Evolutionary conservation across 1,140 invertebrate species (phyloP), one percentile per base, ranked within the genome.

Genomic region (Galendromus occidentalis): DNA sequence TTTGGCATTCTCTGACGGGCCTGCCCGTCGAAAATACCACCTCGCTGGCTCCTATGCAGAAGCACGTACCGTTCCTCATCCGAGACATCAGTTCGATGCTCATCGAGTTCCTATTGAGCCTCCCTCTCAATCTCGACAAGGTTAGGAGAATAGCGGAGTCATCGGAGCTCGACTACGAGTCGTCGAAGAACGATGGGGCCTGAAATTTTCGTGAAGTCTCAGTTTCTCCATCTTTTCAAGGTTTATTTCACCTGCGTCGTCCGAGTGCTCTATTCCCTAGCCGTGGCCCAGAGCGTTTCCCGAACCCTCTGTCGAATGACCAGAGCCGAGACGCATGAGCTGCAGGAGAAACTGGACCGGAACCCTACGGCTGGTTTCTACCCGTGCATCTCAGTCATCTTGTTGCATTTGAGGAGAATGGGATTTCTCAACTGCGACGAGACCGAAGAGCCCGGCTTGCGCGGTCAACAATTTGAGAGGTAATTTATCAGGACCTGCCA

Each of bases 211-310:
- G n/a, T n/a, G n/a, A n/a, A n/a, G n/a, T n/a, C n/a, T n/a, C n/a
- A n/a, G n/a, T n/a, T n/a, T 39, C 28, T 67, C 64, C 51, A 33
- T 65, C 68, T 25, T 66, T 65, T 71, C 72, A n/a, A 70, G 91
- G 89, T 83, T 25, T 90, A 91, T 74, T 92, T 88, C 74, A 85
- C 84, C 7, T 84, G 84, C 71, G 82, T 93, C 67, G 85, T 93
- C 0, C 85, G 86, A 73, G 82, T 85, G 68, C 76, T 93, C 41
- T 94, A 90, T 77, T 90, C 92, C 77, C 78, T 93, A 44, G 78
- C 86, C 44, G 92, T 88, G 75, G 85, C 92, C 74, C 89, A 94
- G 82, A 84, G 88, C 42, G 79, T 92, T 25, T 75, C 83, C 0
- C 83, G 85, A 69, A 71, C 88, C 7, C 84, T 80, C 39, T 84